Evolutionary conservation across 2,797 vertebrate species (phyloP).

Genomic region (Karalla daura): DNA sequence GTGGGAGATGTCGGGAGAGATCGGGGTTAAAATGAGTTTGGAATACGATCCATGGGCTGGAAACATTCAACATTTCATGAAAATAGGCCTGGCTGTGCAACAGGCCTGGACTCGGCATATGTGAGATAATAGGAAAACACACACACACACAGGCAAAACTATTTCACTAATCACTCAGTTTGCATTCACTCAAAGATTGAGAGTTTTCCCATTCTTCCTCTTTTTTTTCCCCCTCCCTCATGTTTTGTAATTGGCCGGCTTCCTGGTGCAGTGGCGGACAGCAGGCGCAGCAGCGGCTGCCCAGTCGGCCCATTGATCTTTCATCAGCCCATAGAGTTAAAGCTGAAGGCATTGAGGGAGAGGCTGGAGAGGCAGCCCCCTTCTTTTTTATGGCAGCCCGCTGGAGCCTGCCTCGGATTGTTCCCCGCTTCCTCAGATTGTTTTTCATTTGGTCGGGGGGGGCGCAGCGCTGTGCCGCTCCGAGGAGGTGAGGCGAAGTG

Average conservation of each 20-base stretch:
- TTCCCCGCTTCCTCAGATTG: constrained; percentile 86
- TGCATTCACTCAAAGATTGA: constrained; percentile 42
- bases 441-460: constrained; percentile 76
- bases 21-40: constrained; percentile 60
- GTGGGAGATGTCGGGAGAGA: constrained; percentile 34
- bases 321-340: constrained; percentile 78
- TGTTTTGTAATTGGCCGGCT: constrained; percentile 74
- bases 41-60: constrained; percentile 63
- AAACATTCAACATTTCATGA: constrained; percentile 60
- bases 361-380: constrained; percentile 68
- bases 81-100: constrained; percentile 33
- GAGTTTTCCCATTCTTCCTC: constrained; percentile 53
- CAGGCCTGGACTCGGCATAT: constrained; percentile 8
- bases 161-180: constrained; percentile 56
- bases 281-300: constrained; percentile 71
- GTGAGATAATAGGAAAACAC: constrained; percentile 42
- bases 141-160: constrained; percentile 17
- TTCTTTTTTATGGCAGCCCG: constrained; percentile 77
- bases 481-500: constrained; percentile 73
- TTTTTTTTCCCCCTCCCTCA: constrained; percentile 19
- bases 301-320: constrained; percentile 81
- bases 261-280: constrained; percentile 73
- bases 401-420: constrained; percentile 85
- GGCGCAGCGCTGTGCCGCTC: constrained; percentile 60
- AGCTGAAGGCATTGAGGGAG: constrained; percentile 69